These are phyloP conservation scores for Archilochus colubris DNA, from an alignment of 2,113 vertebrate species.

Conservation along the genomic window DNA sequence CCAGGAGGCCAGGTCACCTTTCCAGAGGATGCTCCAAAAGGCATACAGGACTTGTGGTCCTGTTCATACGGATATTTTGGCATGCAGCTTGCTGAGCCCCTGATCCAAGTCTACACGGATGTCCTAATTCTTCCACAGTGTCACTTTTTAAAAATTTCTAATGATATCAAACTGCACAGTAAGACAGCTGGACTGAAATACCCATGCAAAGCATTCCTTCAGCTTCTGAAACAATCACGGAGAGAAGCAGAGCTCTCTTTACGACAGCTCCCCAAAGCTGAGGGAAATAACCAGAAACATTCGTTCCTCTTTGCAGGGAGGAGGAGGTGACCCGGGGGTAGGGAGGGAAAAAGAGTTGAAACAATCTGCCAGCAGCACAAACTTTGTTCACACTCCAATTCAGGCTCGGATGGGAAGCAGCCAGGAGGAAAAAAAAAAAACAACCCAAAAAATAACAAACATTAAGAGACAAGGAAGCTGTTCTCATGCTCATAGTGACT, in stretches of 20 bases:
- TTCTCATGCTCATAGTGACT: not conserved
- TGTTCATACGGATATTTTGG: not conserved
- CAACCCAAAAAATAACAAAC: not conserved
- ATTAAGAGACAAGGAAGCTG: constrained; percentile 26
- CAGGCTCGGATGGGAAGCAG: constrained; percentile 42
- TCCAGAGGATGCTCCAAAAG: not conserved
- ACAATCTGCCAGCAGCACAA: constrained; percentile 43
- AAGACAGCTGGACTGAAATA: not conserved
- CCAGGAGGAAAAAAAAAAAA: not conserved
- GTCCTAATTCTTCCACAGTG: not conserved
- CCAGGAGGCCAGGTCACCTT: not conserved
- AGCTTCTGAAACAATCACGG: not conserved
- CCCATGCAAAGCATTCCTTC: not conserved
- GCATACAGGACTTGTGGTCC: not conserved
- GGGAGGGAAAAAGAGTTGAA: constrained; percentile 38
- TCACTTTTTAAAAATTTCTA: not conserved
- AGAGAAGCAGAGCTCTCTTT: not conserved
- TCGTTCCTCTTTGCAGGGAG: not conserved
- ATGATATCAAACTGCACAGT: fast-evolving
- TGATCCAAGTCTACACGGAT: not conserved
- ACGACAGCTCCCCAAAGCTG: not conserved
- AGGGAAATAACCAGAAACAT: constrained; percentile 44
- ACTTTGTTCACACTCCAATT: constrained; percentile 55
- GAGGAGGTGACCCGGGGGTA: constrained; percentile 41
- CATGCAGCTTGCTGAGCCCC: not conserved